These are phyloP conservation scores for Malacoctenus gilli DNA, from an alignment of 2,797 vertebrate genomes.

Conservation along the genomic window DNA sequence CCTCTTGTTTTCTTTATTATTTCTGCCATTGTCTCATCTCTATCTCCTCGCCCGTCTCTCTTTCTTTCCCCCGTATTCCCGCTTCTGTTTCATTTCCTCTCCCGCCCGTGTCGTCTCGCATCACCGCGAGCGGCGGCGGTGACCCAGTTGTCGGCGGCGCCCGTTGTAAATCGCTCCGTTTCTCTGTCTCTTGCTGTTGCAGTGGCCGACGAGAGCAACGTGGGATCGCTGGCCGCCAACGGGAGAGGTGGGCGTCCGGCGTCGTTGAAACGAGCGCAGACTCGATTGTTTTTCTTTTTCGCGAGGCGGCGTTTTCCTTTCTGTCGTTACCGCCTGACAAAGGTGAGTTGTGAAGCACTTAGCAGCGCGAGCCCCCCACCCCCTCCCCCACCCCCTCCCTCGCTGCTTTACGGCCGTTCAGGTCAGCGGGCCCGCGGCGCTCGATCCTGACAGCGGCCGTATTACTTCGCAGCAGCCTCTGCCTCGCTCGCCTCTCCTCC, in stretches of 20 bases:
- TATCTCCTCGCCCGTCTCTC: conserved; percentile 43
- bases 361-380: conserved; percentile 53
- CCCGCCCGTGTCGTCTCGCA: not conserved
- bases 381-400: conserved; percentile 1
- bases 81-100: too few species aligned
- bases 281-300: not conserved
- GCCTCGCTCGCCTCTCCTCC: conserved; percentile 7
- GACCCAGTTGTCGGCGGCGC: too few species aligned
- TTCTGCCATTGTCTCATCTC: conserved; percentile 58
- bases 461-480: conserved; percentile 33
- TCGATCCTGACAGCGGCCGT: conserved; percentile 62
- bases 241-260: conserved; percentile 82
- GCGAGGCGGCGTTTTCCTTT: not conserved
- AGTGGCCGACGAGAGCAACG: conserved; percentile 94
- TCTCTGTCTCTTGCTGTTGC: conserved; percentile 25
- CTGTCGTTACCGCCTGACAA: conserved; percentile 36
- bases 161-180: not conserved
- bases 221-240: conserved; percentile 80
- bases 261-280: too few species aligned
- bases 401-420: conserved; percentile 54
- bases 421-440: conserved; percentile 52
- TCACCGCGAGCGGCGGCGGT: too few species aligned
- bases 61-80: conserved; percentile 69
- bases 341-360: conserved; percentile 69
- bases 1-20: conserved; percentile 50